Percentiles rank a stretch among this genome's conserved stretches.
Evolutionary conservation across 1,140 invertebrate genomes (phyloP).

Genomic region (Ips nitidus): DNA sequence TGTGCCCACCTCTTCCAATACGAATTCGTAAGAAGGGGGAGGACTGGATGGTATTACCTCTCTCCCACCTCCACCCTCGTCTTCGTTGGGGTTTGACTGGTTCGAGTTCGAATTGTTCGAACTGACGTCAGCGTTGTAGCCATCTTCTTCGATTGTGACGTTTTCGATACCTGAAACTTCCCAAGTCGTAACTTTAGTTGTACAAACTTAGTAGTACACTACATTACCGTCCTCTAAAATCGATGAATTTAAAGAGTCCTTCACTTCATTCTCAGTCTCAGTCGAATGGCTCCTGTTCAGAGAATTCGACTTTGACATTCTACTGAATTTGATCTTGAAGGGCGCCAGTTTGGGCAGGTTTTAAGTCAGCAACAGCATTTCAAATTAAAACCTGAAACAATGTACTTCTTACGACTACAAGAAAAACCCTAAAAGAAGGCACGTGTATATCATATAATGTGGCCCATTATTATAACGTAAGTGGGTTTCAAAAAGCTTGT

Average conservation of each 20-base stretch:
- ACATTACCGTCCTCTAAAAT: slow-evolving; percentile 6
- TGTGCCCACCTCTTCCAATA: slow-evolving; percentile 63
- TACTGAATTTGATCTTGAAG: slow-evolving; percentile 50
- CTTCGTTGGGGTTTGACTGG: neutral
- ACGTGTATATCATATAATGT: neutral
- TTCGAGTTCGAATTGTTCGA: slow-evolving; percentile 38
- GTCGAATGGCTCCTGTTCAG: slow-evolving; percentile 41
- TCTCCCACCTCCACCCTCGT: slow-evolving; percentile 30
- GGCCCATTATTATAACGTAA: neutral
- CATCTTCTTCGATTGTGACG: slow-evolving; percentile 6
- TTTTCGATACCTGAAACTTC: slow-evolving; percentile 7
- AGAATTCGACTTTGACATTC: slow-evolving; percentile 52
- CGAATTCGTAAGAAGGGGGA: slow-evolving; percentile 67
- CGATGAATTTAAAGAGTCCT: neutral
- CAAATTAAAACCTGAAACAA: slow-evolving; percentile 1
- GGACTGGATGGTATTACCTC: slow-evolving; percentile 59
- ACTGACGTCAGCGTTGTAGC: slow-evolving; percentile 13
- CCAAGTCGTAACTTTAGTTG: neutral
- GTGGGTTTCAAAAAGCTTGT: too few species aligned
- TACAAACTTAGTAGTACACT: neutral
- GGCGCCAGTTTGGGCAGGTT: slow-evolving; percentile 47
- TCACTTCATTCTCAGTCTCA: slow-evolving; percentile 16
- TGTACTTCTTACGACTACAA: neutral
- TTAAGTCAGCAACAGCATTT: neutral
- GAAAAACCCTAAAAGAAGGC: too few species aligned